Evolutionary conservation across 2,113 vertebrate species (phyloP), one percentile per base, ranked within the genome.

Genomic region (Xenus cinereus): DNA sequence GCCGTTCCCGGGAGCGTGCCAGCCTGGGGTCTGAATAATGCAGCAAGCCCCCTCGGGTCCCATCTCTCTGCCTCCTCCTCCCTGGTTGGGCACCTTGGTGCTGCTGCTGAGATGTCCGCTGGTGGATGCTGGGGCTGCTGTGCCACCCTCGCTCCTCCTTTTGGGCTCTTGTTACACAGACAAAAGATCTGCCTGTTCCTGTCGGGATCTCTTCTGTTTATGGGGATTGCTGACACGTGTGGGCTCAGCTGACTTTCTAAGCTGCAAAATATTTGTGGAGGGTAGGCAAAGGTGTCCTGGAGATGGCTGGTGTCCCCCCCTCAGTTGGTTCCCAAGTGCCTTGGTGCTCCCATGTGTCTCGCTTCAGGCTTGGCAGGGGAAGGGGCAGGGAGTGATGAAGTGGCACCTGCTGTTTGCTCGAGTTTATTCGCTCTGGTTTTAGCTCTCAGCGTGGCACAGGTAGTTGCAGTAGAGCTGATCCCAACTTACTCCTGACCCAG

Each of bases 401-500:
- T 95, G 93, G 93, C 1, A 0, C 86, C 79, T 80, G 89, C 93
- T 95, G 96, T 69, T 83, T 60, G 48, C 57, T 88, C 0, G 4
- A 35, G 50, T 80, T 69, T 80, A 82, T 92, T 88, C 1, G 3
- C 74, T 92, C 89, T 92, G 87, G 45, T 69, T 95, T 96, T 90
- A 94, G 81, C 95, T 78, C 90, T 92, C 90, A n/a, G 94, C 72
- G 43, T 0, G n/a, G 89, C 62, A 57, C 71, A 73, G 91, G 78
- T 95, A 83, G 77, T 56, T 87, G 69, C 30, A 59, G 63, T 37
- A 71, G 50, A 53, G 90, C 89, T 87, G 90, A 77, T 84, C 56
- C 59, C 57, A 79, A 77, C 30, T 91, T 90, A 75, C 53, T 79
- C 37, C 93, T 97, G 96, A 97, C 95, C 97, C 56, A 22, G 68